These are phyloP conservation scores for Halocynthia roretzi DNA, from an alignment of 23 tunicate species.

Conservation along the genomic window DNA sequence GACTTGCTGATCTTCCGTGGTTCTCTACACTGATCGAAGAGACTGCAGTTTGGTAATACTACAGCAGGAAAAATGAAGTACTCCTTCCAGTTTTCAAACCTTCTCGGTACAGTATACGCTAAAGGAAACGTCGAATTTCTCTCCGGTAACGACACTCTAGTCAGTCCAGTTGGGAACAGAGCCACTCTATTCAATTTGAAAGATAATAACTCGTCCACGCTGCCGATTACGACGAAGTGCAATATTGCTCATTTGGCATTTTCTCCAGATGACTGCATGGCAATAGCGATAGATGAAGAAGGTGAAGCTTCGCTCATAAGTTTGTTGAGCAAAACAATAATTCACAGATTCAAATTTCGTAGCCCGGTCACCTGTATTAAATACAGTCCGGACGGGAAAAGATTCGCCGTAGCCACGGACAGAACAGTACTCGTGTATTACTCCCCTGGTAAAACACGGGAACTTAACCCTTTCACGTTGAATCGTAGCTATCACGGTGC, in stretches of 20 bases:
- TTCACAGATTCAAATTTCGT: constrained; percentile 54
- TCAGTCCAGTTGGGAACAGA: constrained; percentile 86
- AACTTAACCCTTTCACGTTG: constrained; percentile 53
- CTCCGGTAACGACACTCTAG: constrained; percentile 46
- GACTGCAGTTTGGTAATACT: no score
- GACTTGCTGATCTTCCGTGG: no score
- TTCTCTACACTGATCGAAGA: no score
- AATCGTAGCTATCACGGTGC: constrained; percentile 55
- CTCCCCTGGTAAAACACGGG: constrained; percentile 63
- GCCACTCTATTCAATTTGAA: constrained; percentile 58
- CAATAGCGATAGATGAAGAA: constrained; percentile 70
- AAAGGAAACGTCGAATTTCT: constrained; percentile 67
- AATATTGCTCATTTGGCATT: constrained; percentile 67
- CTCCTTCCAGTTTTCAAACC: constrained; percentile 55
- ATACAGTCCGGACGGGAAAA: constrained; percentile 72
- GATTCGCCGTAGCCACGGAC: constrained; percentile 66
- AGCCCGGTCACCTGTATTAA: constrained; percentile 63
- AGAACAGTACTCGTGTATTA: constrained; percentile 41
- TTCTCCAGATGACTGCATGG: constrained; percentile 62
- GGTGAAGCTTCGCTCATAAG: constrained; percentile 61
- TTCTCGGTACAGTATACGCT: constrained; percentile 72
- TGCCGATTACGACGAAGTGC: constrained; percentile 48
- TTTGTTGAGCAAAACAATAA: constrained; percentile 51
- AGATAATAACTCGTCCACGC: constrained; percentile 74
- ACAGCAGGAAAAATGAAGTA: constrained; percentile 8